Base-by-base conservation (phyloP, 2,888 invertebrate species). In the Oscheius sp. region DNA sequence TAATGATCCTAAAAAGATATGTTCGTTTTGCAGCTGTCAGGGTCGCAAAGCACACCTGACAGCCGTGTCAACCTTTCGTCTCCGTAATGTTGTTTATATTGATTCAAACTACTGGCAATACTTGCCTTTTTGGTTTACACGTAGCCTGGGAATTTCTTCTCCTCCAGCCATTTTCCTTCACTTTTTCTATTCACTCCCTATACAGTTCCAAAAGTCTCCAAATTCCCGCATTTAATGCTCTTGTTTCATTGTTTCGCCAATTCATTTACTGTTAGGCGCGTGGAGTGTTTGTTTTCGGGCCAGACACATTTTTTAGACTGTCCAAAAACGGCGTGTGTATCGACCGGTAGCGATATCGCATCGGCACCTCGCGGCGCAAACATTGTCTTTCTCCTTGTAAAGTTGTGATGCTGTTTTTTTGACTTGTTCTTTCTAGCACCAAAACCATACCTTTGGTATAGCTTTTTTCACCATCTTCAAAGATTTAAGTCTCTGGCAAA, bases 51-150 rank as follows among this genome's bases (percentile, higher is more conserved):
- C 68, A 68, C 68, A 37, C 53, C 68, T 68, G 68, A 68, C 68
- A 55, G 68, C 68, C 42, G 68, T 68, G 68, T 68, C 68, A 68
- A 68, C 68, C 53, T 68, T 53, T 68, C 53, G 68, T 60, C 63
- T 9, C 37, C 48, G 35, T 48, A 63, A 42, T 63, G 42, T 63
- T 63, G 63, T 63, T 60, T 48, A 48, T 63, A 58, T 58, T 32
- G 58, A 58, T 58, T 58, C 53, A 53, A 53, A 21, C 29, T 21
- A 53, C 4, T 53, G 21, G 42, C 42, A 42, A 42, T 42, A 42
- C 4, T 42, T 42, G 42, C 7, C 42, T 42, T 42, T 42, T 42
- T 42, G 42, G 42, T 42, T 42, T 42, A 42, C 42, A 42, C 42
- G 42, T 42, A 7, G 42, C 42, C 3, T 42, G 42, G 42, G 42